phyloP scores from a whole-genome alignment of 2,797 vertebrate species.

The Halcyon smyrnensis region DNA sequence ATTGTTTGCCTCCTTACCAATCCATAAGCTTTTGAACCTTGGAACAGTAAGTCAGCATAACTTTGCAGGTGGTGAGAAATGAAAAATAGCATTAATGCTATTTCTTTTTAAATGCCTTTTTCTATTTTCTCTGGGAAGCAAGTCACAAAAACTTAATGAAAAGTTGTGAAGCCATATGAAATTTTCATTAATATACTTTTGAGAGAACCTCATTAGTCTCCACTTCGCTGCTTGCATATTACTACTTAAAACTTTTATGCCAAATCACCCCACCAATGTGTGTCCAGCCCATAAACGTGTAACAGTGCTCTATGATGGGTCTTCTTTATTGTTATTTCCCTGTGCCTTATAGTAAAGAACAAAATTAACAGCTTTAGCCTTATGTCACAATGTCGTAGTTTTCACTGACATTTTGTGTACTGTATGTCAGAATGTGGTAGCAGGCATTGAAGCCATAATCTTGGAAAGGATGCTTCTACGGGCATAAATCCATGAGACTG shows the following conservation, averaged over 20 bases:
- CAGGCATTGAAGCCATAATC: neutral
- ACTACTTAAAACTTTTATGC: neutral
- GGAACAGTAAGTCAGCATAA: neutral
- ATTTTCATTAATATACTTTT: slow-evolving; percentile 18
- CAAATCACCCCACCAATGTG: neutral
- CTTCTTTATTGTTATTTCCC: neutral
- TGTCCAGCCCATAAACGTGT: neutral
- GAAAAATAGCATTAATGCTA: slow-evolving; percentile 14
- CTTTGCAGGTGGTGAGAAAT: slow-evolving; percentile 28
- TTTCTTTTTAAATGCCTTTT: slow-evolving; percentile 12
- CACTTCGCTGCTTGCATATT: neutral
- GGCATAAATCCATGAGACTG: neutral
- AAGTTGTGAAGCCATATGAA: neutral
- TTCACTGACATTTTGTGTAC: neutral
- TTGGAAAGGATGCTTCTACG: neutral
- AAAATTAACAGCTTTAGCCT: neutral
- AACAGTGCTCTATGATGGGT: neutral
- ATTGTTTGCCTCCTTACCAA: slow-evolving; percentile 11
- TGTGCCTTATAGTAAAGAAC: neutral
- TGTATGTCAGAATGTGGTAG: neutral
- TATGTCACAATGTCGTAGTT: neutral
- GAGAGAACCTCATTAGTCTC: slow-evolving; percentile 35
- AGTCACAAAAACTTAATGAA: neutral
- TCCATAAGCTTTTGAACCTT: slow-evolving; percentile 12
- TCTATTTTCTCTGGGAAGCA: slow-evolving; percentile 24